A percentile compares a stretch with the other conserved stretches of the same genome.
Evolutionary conservation across 35 echinoderm and acorn worm species (phyloP).

Genomic region (Nesometra sesokonis): DNA sequence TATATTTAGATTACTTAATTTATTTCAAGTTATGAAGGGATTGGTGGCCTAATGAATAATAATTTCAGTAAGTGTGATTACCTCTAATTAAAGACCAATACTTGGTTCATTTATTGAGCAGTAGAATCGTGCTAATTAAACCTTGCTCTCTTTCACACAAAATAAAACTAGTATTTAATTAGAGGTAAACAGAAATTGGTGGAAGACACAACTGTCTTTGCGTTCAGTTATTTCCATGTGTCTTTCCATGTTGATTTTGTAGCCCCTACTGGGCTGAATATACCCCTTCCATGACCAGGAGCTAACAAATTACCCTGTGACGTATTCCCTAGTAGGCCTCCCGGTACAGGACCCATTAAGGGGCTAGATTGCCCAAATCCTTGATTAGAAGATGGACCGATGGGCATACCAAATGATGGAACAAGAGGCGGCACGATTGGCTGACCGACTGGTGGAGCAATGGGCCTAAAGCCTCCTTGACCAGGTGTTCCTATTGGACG

Average conservation of each 20-base stretch:
- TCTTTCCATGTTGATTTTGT: not conserved
- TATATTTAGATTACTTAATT: no score
- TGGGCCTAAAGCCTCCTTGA: not conserved
- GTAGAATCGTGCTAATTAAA: no score
- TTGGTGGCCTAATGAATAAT: no score
- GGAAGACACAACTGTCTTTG: no score
- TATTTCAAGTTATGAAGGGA: no score
- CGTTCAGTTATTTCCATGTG: not conserved
- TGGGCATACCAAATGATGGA: not conserved
- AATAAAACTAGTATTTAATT: no score
- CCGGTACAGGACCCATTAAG: not conserved
- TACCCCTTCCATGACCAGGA: not conserved
- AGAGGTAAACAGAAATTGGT: no score
- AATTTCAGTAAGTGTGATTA: no score
- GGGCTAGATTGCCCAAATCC: not conserved
- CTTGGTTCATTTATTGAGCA: no score
- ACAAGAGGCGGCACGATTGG: not conserved
- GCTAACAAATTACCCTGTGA: not conserved
- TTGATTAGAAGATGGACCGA: not conserved
- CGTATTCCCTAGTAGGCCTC: not conserved
- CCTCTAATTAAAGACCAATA: no score
- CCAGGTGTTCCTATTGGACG: conserved; percentile 7
- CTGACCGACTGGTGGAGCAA: not conserved
- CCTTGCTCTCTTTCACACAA: no score
- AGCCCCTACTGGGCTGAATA: not conserved